Evolutionary conservation across 2,113 vertebrate genomes (phyloP).

Genomic region (Ginglymostoma cirratum): DNA sequence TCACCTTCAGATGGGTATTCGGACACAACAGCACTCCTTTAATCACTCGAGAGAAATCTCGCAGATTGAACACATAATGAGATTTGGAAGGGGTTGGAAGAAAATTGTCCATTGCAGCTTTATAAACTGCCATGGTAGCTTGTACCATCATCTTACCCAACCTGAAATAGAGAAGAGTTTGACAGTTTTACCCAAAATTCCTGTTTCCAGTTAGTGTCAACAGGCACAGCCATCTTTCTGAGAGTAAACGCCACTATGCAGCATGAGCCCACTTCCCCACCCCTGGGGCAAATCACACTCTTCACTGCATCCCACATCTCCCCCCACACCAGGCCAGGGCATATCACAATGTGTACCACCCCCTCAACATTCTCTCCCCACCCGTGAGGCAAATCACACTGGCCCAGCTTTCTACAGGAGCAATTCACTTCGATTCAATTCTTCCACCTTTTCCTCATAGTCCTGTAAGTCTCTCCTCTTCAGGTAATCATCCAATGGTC

Average conservation of each 20-base stretch:
- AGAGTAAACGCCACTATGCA: no score
- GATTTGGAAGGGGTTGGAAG: conserved; percentile 89
- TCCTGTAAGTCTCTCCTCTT: no score
- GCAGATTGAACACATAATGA: conserved; percentile 85
- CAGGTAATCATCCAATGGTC: no score
- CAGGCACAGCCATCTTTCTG: background rate
- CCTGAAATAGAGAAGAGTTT: conserved; percentile 50
- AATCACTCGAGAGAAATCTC: conserved; percentile 83
- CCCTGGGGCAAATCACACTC: background rate
- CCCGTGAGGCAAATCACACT: no score
- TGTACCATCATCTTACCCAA: conserved; percentile 77
- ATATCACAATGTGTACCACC: no score
- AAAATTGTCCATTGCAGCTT: conserved; percentile 70
- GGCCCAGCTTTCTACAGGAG: no score
- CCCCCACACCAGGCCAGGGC: no score
- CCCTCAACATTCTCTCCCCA: no score
- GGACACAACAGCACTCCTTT: conserved; percentile 78
- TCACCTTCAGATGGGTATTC: conserved; percentile 75
- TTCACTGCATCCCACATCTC: no score
- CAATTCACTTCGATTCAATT: no score
- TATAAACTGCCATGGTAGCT: conserved; percentile 76
- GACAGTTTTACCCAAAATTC: background rate
- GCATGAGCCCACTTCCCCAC: no score
- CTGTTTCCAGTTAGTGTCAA: background rate
- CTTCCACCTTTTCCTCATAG: no score